Base-by-base conservation (phyloP, 2,113 vertebrate genomes). In the Galemys pyrenaicus region DNA sequence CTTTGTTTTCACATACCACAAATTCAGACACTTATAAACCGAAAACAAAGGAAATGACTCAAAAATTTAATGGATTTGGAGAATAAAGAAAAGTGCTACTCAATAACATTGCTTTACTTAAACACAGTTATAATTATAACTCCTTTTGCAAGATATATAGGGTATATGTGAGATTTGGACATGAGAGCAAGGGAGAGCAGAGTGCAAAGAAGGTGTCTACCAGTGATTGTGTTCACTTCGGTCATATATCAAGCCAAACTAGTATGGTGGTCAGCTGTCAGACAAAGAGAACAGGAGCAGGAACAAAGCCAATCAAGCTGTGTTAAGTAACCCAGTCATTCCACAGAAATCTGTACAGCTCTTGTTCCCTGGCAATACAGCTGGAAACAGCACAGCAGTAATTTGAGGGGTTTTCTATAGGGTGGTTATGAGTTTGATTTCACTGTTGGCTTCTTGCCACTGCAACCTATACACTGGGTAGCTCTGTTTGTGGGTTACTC, bases 371-470 rank as follows among this genome's bases (percentile, higher is more conserved):
- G 51, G 44, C 49, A 86, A 51, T 64, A 80, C 68, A 85, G 79
- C 89, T 90, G 88, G 84, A 81, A 94, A 77, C 8, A 70, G 46
- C 71, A 78, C 83, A 87, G 74, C 86, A 92, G 87, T 91, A 71
- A 96, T 95, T 89, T 79, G 73, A 87, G 81, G 86, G 81, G 56
- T 78, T 74, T 96, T 95, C 95, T 96, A 88, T 86, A 92, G 78
- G 70, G 78, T 58, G 20, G 89, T 95, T 91, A 90, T 73, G 92
- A 96, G 78, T 95, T 95, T 84, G 87, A 91, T 93, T 96, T 95
- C 94, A 95, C 46, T 90, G 81, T 44, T 97, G 96, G 94, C 81
- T 92, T 91, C 90, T 87, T 87, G 94, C 93, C 95, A 94, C 5
- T 58, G 71, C 67, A 94, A 89, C 80, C 77, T 93, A 96, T 89